Evolutionary conservation across 1,140 invertebrate genomes (phyloP), one percentile per base, ranked within the genome.

Genomic region (Paraescarpia echinospica): DNA sequence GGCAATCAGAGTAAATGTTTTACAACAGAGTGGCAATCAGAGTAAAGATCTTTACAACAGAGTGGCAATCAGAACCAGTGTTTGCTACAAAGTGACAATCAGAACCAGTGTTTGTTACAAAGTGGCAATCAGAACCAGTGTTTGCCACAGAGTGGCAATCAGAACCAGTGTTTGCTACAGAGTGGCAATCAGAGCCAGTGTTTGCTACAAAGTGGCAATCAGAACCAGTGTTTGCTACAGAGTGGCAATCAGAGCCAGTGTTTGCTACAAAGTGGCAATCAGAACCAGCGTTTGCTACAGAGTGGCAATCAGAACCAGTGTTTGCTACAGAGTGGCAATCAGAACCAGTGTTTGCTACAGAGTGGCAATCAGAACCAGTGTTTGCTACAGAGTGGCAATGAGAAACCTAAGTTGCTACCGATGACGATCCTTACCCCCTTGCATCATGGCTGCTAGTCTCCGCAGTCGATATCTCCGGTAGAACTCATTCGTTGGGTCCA

Each of bases 401-500:
- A n/a, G n/a, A n/a, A n/a, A n/a, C n/a, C n/a, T n/a, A n/a, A n/a
- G 59, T 77, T 12, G 59, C 27, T 22, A 27, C 9, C 14, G 59
- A 35, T 77, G 27, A 77, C 22, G 59, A 33, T 33, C 34, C 90
- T 6, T 92, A 94, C 94, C 94, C 92, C 89, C 89, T 35, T 94
- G 93, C 34, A 95, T 92, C 88, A 92, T 92, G 18, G 93, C 48
- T 31, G 94, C 94, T 31, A 95, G 89, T 90, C 93, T 93, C 33
- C 93, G 93, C 9, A 94, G 93, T 27, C 93, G 93, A 92, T 94
- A 94, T 77, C 92, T 90, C 90, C 93, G 93, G 92, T 93, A 95
- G 35, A 93, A 92, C 35, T 93, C 91, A 92, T 93, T 93, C 31
- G 77, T 93, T 35, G 90, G 92, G 92, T 95, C 94, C 33, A 95